A percentile compares a stretch with the other conserved stretches of the same genome.
phyloP scores from a whole-genome alignment of 2,888 invertebrate genomes.

The Notodonta dromedarius region DNA sequence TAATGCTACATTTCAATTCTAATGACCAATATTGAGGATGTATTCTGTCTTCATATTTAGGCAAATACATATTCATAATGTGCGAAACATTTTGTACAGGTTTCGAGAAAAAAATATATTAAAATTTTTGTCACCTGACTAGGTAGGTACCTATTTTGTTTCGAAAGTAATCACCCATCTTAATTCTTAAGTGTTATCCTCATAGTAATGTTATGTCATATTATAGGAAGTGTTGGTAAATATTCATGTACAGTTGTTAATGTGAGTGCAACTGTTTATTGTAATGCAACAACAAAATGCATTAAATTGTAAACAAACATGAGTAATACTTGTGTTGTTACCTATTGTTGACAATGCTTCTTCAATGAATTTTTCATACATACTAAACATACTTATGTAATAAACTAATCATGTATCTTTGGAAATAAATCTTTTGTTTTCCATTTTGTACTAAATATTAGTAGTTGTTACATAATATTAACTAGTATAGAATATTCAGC shows the following conservation, averaged over 20 bases:
- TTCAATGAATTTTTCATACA: slow-evolving; percentile 27
- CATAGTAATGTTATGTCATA: slow-evolving; percentile 48
- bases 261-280: slow-evolving; percentile 64
- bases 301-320: slow-evolving; percentile 75
- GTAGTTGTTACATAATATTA: no score
- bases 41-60: slow-evolving; percentile 2
- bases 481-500: neutral
- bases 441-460: no score
- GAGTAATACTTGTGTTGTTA: slow-evolving; percentile 53
- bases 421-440: no score
- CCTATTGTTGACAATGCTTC: slow-evolving; percentile 41
- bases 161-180: slow-evolving; percentile 20
- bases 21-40: slow-evolving; percentile 1
- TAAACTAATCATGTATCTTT: neutral
- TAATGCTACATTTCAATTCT: slow-evolving; percentile 2
- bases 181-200: slow-evolving; percentile 26
- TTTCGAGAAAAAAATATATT: slow-evolving; percentile 8
- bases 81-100: slow-evolving; percentile 13
- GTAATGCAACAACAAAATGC: slow-evolving; percentile 69
- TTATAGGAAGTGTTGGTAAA: slow-evolving; percentile 58
- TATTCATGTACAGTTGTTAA: slow-evolving; percentile 58
- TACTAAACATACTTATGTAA: neutral
- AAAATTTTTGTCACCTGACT: slow-evolving; percentile 27
- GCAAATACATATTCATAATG: slow-evolving; percentile 10
- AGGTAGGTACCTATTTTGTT: slow-evolving; percentile 29